Evolutionary conservation across 1,140 invertebrate genomes (phyloP).

Genomic region (Ips nitidus): DNA sequence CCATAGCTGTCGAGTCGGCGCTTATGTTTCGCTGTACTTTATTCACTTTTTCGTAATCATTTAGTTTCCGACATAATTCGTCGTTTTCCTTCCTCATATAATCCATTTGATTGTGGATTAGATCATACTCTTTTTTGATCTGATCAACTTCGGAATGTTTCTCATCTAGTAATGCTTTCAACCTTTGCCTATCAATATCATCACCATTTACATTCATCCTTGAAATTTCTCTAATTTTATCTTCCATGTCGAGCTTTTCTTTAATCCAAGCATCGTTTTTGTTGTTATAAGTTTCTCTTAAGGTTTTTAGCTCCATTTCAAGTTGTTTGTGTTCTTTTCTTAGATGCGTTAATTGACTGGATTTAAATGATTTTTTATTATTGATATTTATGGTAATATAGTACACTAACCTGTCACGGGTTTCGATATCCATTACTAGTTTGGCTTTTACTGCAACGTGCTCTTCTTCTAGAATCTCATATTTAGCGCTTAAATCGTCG

Average conservation of each 20-base stretch:
- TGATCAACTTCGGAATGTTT: conserved; percentile 72
- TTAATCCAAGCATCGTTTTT: conserved; percentile 73
- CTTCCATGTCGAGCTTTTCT: conserved; percentile 69
- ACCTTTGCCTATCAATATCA: conserved; percentile 65
- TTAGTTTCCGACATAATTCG: conserved; percentile 75
- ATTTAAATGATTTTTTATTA: conserved; percentile 22
- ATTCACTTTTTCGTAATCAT: conserved; percentile 81
- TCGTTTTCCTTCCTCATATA: conserved; percentile 76
- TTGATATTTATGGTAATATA: not conserved
- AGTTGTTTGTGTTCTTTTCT: conserved; percentile 62
- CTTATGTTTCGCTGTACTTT: conserved; percentile 79
- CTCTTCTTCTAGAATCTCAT: conserved; percentile 81
- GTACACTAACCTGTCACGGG: conserved; percentile 57
- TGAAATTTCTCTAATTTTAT: conserved; percentile 67
- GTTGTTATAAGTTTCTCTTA: conserved; percentile 67
- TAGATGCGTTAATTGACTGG: conserved; percentile 53
- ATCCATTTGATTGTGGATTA: conserved; percentile 69
- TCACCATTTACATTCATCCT: conserved; percentile 59
- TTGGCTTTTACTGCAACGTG: conserved; percentile 76
- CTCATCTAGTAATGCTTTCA: conserved; percentile 72
- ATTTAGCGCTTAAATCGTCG: conserved; percentile 77
- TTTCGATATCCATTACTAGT: conserved; percentile 76
- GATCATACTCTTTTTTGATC: conserved; percentile 70
- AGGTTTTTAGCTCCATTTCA: conserved; percentile 65
- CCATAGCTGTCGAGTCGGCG: conserved; percentile 70